Evolutionary conservation across 2,113 vertebrate species (phyloP).

Genomic region (Malaclemys terrapin): DNA sequence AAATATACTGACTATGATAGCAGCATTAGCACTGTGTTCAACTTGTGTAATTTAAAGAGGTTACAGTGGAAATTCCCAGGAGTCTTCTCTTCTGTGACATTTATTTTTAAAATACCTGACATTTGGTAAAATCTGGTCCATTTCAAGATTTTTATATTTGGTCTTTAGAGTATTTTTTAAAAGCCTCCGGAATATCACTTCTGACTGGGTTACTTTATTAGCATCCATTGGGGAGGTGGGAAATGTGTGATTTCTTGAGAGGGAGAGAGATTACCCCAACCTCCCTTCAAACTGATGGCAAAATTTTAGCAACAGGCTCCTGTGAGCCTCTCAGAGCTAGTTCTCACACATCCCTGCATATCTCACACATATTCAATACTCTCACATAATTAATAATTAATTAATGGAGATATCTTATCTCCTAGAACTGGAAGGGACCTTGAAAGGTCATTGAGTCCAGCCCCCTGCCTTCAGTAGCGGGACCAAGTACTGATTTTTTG

Average conservation of each 20-base stretch:
- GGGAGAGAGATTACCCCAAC: background rate
- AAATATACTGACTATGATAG: background rate
- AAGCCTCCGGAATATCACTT: background rate
- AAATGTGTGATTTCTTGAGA: background rate
- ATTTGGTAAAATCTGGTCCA: background rate
- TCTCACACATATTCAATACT: background rate
- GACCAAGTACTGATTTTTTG: too few relatives aligned
- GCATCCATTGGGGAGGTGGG: background rate
- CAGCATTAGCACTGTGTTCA: background rate
- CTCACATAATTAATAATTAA: background rate
- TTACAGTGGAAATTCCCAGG: background rate
- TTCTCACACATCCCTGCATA: background rate
- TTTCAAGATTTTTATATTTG: background rate
- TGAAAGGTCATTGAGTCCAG: too few relatives aligned
- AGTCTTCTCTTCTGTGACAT: background rate
- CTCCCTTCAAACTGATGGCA: background rate
- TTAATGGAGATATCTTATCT: too few relatives aligned
- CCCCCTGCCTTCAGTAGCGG: too few relatives aligned
- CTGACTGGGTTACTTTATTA: slow-evolving; percentile 9
- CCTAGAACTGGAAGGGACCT: too few relatives aligned
- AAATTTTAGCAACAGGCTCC: rapidly evolving
- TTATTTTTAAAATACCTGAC: background rate
- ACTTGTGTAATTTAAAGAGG: background rate
- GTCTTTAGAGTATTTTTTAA: background rate
- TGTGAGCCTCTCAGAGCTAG: background rate